Evolutionary conservation across 1,140 invertebrate species (phyloP), one percentile per base, ranked within the genome.

Genomic region (Teleopsis dalmanni): DNA sequence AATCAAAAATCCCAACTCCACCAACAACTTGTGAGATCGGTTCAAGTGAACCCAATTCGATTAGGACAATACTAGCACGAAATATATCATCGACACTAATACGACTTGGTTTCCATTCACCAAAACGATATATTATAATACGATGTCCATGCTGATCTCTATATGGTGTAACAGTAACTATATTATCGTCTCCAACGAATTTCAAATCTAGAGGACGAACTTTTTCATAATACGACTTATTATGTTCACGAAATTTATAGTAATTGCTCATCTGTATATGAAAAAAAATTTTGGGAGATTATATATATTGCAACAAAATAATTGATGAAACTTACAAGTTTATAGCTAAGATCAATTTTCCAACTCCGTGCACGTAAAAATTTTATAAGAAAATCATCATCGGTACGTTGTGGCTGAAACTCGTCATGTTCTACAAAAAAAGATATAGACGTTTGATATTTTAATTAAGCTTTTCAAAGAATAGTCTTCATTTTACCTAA

Each of bases 341-440:
- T 80, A 68, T 93, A 87, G 1, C 90, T 84, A 53, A 81, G 75
- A 63, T 84, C 80, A 3, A 89, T 76, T 61, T 87, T 81, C 69
- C 90, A 93, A 64, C 83, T 83, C 52, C 89, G 77, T 0, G 87
- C 87, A 53, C 91, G 76, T 23, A 95, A 73, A 72, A 92, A 94
- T 59, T 85, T 77, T 13, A 91, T 70, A 21, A 95, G 71, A 70
- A 87, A 94, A 5, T 78, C 79, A 61, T 91, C 87, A 64, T 94
- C 91, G 70, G 81, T 87, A 26, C 85, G 73, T 51, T 85, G 79
- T 1, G 85, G 84, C 25, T 74, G 75, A 55, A 83, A 85, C 57
- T 87, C 83, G 18, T 84, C 84, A 42, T 76, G 77, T 58, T 85
- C 85, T 87, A n/a, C n/a, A n/a, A n/a, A 31, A 16, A 36, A 31